A percentile compares a stretch with the other conserved stretches of the same genome.
phyloP scores from a whole-genome alignment of 2,888 invertebrate genomes.

The Tachina lurida region DNA sequence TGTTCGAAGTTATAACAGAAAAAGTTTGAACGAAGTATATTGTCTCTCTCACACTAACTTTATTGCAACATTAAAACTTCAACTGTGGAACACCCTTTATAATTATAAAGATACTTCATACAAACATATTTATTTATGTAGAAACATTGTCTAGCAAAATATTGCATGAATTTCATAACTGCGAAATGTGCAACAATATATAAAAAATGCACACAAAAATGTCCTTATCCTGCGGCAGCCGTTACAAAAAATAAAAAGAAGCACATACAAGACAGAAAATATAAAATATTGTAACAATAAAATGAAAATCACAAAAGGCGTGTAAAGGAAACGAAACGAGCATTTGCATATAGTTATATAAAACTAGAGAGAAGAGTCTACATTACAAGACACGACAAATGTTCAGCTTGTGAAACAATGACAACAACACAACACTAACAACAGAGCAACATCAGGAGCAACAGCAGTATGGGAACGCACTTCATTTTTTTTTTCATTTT shows the following conservation, averaged over 20 bases:
- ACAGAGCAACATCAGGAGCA: slow-evolving; percentile 36
- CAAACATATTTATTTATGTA: not conserved
- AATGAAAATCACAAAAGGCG: slow-evolving; percentile 44
- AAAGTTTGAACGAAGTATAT: too few species aligned
- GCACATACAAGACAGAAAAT: slow-evolving; percentile 18
- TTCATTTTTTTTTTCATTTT: slow-evolving; percentile 35
- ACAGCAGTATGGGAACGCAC: slow-evolving; percentile 28
- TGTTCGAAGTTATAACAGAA: too few species aligned
- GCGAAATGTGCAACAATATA: slow-evolving; percentile 67
- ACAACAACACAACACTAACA: slow-evolving; percentile 48
- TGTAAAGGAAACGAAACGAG: not conserved
- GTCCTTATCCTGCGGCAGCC: slow-evolving; percentile 55
- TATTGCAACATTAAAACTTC: too few species aligned
- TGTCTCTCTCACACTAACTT: too few species aligned
- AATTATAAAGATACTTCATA: too few species aligned
- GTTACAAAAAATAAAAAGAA: not conserved
- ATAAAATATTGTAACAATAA: slow-evolving; percentile 34
- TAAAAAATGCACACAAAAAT: slow-evolving; percentile 50
- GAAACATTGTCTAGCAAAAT: not conserved
- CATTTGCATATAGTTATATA: not conserved
- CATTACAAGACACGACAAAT: slow-evolving; percentile 54
- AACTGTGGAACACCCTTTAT: too few species aligned
- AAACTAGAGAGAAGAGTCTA: slow-evolving; percentile 10
- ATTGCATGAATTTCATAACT: slow-evolving; percentile 44
- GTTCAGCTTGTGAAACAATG: slow-evolving; percentile 52